Conservation (phyloP, 1,140 invertebrate species). For the Trichonephila inaurata region DNA sequence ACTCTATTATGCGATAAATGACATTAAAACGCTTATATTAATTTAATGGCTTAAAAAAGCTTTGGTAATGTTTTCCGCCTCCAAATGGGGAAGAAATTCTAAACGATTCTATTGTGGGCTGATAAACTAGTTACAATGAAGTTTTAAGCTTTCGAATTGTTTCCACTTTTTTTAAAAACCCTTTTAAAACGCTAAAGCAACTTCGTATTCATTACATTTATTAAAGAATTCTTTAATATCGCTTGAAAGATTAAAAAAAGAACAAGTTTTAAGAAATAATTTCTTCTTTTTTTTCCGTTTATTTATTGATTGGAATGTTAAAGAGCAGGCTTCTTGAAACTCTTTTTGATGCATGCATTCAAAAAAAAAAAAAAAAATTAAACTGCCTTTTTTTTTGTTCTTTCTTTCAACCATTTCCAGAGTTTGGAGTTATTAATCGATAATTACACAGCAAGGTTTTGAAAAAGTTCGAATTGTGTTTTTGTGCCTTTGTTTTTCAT, state of each 20-base stretch:
- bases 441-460: no score
- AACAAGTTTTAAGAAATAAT: background rate
- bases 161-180: background rate
- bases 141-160: background rate
- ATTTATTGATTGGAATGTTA: background rate
- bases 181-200: background rate
- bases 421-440: no score
- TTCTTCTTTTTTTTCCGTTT: background rate
- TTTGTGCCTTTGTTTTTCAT: no score
- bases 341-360: background rate
- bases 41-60: background rate
- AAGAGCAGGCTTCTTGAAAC: background rate
- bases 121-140: background rate
- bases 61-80: background rate
- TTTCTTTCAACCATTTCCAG: no score
- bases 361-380: background rate
- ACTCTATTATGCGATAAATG: background rate
- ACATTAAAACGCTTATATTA: background rate
- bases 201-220: background rate
- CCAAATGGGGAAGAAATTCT: background rate
- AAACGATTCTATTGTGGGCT: background rate
- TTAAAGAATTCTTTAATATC: background rate
- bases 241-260: background rate
- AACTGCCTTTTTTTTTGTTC: background rate
- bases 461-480: no score